Conservation (phyloP, 2,888 invertebrate genomes). For the Melanchra persicariae region DNA sequence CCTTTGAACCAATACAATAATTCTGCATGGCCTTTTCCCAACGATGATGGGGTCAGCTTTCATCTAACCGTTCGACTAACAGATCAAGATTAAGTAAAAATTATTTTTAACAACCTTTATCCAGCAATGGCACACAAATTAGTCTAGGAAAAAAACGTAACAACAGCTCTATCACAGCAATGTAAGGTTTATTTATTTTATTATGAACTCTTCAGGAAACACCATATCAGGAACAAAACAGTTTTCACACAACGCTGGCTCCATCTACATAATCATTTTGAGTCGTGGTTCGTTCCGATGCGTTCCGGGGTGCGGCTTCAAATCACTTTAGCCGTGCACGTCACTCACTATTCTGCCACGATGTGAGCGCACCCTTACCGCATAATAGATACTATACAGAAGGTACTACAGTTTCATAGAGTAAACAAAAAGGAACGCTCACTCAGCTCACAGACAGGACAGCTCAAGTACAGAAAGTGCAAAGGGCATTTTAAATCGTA, state of each 20-base stretch:
- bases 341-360: constrained; percentile 38
- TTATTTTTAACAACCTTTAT: too few relatives aligned
- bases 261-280: constrained; percentile 23
- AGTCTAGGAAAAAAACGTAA: too few relatives aligned
- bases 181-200: neutral
- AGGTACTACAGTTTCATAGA: neutral
- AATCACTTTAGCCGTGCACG: constrained; percentile 26
- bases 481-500: too few relatives aligned
- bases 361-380: constrained; percentile 27
- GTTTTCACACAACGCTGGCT: constrained; percentile 15
- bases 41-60: too few relatives aligned
- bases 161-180: too few relatives aligned
- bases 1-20: too few relatives aligned
- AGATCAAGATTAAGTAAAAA: too few relatives aligned
- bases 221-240: constrained; percentile 22
- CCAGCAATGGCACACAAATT: too few relatives aligned
- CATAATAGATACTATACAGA: constrained; percentile 10
- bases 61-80: too few relatives aligned
- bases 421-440: neutral
- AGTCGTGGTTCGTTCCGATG: constrained; percentile 19
- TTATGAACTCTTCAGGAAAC: neutral
- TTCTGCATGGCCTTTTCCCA: too few relatives aligned
- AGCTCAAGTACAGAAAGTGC: too few relatives aligned
- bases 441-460: too few relatives aligned
- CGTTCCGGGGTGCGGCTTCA: constrained; percentile 23